Conservation (phyloP, 2,797 vertebrate genomes). For the Scyliorhinus canicula region DNA sequence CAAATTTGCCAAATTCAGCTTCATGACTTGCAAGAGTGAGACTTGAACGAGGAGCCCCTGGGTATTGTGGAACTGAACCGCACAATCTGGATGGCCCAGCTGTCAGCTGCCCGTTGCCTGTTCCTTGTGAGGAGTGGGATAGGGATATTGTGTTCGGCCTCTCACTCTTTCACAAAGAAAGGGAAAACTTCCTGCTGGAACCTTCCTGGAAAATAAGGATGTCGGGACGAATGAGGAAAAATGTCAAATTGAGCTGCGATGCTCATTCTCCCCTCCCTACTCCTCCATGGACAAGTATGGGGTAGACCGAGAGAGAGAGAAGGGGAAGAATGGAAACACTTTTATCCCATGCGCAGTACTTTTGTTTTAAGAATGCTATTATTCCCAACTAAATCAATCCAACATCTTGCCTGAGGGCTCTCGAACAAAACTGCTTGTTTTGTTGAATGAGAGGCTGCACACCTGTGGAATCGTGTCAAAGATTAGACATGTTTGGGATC, state of each 20-base stretch:
- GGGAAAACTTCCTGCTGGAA: background rate
- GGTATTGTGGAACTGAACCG: background rate
- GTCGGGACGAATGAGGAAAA: background rate
- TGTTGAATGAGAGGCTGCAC: background rate
- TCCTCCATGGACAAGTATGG: background rate
- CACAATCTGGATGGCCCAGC: background rate
- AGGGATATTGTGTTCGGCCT: background rate
- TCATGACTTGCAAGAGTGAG: background rate
- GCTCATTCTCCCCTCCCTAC: background rate
- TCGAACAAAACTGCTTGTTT: background rate
- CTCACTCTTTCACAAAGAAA: background rate
- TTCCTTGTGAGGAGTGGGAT: background rate
- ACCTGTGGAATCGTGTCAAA: background rate
- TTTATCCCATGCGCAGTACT: background rate
- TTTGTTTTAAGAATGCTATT: background rate
- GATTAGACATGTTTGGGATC: background rate
- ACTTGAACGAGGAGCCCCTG: background rate
- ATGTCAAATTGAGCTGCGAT: background rate
- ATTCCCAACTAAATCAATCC: background rate
- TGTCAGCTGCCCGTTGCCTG: background rate
- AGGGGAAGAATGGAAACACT: background rate
- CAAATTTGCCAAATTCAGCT: background rate
- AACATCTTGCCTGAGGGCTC: background rate
- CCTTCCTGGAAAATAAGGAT: background rate
- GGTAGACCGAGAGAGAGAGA: background rate